Conservation (phyloP, 2,797 vertebrate species). For the Gambusia yucatana region DNA sequence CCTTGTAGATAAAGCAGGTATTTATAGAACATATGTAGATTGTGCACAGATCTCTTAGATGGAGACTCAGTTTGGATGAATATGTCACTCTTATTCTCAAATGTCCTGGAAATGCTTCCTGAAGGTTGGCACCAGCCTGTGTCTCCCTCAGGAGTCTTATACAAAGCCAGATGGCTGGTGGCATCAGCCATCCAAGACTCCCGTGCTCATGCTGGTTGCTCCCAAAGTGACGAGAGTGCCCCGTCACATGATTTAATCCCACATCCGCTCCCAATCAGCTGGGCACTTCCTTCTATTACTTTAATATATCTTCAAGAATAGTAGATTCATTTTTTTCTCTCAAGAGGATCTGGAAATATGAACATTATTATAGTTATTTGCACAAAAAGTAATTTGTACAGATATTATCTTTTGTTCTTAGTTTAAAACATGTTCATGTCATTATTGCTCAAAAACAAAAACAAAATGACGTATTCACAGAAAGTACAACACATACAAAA, state of each 20-base stretch:
- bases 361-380: background rate
- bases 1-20: slow-evolving; percentile 16
- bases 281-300: slow-evolving; percentile 50
- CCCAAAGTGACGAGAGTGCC: slow-evolving; percentile 63
- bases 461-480: background rate
- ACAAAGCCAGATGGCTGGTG: slow-evolving; percentile 78
- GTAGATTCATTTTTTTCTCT: background rate
- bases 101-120: slow-evolving; percentile 71
- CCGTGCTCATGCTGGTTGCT: slow-evolving; percentile 68
- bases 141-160: slow-evolving; percentile 71
- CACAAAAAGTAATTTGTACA: background rate
- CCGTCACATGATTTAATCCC: slow-evolving; percentile 61
- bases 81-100: slow-evolving; percentile 71
- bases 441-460: background rate
- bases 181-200: slow-evolving; percentile 69
- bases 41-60: slow-evolving; percentile 41
- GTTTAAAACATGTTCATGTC: background rate
- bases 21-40: slow-evolving; percentile 44
- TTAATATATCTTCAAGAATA: slow-evolving; percentile 42
- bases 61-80: slow-evolving; percentile 51
- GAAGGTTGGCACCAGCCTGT: slow-evolving; percentile 70
- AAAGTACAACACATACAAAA: background rate
- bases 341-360: background rate
- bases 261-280: slow-evolving; percentile 55
- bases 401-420: background rate